Evolutionary conservation across 2,888 invertebrate species (phyloP), one percentile per base, ranked within the genome.

Genomic region (Dryococelus australis): DNA sequence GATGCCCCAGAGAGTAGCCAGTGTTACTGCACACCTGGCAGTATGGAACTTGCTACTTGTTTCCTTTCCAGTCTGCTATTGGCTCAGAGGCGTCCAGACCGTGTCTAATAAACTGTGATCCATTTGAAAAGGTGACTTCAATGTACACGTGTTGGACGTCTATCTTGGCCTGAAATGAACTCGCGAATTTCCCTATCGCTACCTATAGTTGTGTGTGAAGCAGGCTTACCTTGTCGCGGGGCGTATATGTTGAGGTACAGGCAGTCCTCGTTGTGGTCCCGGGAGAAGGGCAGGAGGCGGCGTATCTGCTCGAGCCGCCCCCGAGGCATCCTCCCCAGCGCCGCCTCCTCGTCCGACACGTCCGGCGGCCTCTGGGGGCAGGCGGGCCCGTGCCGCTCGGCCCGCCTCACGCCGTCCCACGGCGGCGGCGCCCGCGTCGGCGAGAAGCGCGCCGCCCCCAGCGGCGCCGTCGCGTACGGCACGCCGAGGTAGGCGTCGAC

Each of bases 391-490:
- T 5, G 16, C 20, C 65, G 65, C 65, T 65, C 65, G 13, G 65
- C 65, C 13, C 65, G 65, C 10, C 65, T 9, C 13, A 65, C 65
- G 20, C 65, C 65, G 13, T 65, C 65, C 65, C 65, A 65, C 65
- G 65, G 65, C 65, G 65, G 65, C 10, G 65, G 65, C 20, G 65
- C 65, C 20, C 65, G 10, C 65, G 65, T 65, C 65, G 65, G 65
- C 65, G 65, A 65, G 65, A 65, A 65, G 20, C 65, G 65, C 65
- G 65, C 65, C 65, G 65, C 65, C 13, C 65, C 65, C 65, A 65
- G 10, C 20, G 65, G 65, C 65, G 65, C 20, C 20, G 20, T 16
- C 10, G 65, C 65, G 65, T 65, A 65, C 65, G 65, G 65, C 65
- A 65, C 65, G 13, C 65, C 65, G 10, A 65, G 65, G 65, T 65